Conservation (phyloP, 2,113 vertebrate genomes). For the Hiodon alosoides region DNA sequence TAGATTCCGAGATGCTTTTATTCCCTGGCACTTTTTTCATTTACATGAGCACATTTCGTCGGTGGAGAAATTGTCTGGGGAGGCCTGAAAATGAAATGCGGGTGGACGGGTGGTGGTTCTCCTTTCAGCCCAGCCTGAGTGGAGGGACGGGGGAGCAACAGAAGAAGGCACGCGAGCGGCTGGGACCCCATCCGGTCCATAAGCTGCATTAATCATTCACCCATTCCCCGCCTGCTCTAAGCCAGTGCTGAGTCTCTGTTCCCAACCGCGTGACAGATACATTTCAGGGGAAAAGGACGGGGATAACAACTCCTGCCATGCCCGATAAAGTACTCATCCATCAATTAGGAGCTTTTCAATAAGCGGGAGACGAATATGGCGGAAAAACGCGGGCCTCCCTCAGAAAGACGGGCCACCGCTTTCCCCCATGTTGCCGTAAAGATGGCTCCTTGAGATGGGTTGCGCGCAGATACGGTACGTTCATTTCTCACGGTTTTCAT, state of each 20-base stretch:
- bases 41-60: conserved; percentile 84
- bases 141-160: conserved; percentile 69
- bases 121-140: conserved; percentile 75
- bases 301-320: conserved; percentile 80
- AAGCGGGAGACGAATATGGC: conserved; percentile 59
- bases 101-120: conserved; percentile 74
- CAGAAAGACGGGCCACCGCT: conserved; percentile 21
- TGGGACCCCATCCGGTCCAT: conserved; percentile 64
- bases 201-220: conserved; percentile 81
- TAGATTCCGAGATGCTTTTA: background rate
- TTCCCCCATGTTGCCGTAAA: background rate
- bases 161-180: conserved; percentile 63
- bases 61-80: conserved; percentile 77
- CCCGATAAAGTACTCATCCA: conserved; percentile 81
- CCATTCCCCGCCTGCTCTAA: conserved; percentile 57
- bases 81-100: conserved; percentile 62
- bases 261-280: conserved; percentile 70
- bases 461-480: background rate
- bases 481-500: too few relatives aligned
- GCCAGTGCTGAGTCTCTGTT: conserved; percentile 46
- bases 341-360: conserved; percentile 80
- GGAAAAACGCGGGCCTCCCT: conserved; percentile 58
- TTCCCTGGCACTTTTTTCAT: background rate
- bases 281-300: conserved; percentile 79
- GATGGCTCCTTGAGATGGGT: background rate